These are phyloP conservation scores for Cyclophora albipunctata DNA, from an alignment of 2,888 invertebrate species.

Conservation along the genomic window DNA sequence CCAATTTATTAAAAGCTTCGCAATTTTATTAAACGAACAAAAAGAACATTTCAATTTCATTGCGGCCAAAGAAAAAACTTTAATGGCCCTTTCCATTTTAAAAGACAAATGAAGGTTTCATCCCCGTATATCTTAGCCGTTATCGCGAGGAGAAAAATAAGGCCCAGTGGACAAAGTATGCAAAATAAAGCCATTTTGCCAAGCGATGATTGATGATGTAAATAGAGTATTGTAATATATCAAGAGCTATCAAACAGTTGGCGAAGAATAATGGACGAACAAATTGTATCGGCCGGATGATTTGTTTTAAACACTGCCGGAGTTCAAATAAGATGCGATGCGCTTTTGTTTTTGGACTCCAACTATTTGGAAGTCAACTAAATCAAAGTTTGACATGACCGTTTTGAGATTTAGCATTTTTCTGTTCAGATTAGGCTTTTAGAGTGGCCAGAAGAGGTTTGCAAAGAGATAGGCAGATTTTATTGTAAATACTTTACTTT, in stretches of 20 bases:
- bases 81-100: constrained; percentile 4
- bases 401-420: no score
- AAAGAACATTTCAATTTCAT: no score
- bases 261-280: constrained; percentile 22
- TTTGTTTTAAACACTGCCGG: not conserved
- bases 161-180: constrained; percentile 30
- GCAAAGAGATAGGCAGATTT: no score
- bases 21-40: not conserved
- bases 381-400: no score
- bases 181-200: constrained; percentile 41
- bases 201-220: constrained; percentile 39
- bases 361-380: not conserved
- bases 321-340: no score
- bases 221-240: constrained; percentile 29
- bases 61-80: not conserved
- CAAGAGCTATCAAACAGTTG: constrained; percentile 21
- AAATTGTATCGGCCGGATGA: constrained; percentile 17
- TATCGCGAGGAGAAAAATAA: constrained; percentile 30
- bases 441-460: no score
- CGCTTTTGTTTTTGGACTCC: not conserved
- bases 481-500: no score
- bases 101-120: constrained; percentile 44
- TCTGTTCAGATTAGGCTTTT: no score
- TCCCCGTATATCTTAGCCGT: constrained; percentile 33
- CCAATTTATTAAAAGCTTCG: constrained; percentile 1